Evolutionary conservation across 2,113 vertebrate species (phyloP).

Genomic region (Aramus guarauna): DNA sequence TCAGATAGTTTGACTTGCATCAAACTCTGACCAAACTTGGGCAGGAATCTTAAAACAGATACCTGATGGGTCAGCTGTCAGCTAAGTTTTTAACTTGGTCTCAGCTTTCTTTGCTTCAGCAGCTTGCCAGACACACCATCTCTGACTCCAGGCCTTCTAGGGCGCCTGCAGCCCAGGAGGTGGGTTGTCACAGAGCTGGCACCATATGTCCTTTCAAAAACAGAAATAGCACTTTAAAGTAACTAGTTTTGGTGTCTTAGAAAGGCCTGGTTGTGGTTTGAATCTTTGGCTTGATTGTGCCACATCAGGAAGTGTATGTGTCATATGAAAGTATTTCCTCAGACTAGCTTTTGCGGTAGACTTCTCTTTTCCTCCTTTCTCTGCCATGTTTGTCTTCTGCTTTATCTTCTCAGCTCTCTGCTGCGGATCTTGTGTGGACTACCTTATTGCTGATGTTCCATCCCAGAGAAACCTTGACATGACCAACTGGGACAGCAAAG

Average conservation of each 20-base stretch:
- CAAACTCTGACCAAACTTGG: background rate
- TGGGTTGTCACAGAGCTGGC: background rate
- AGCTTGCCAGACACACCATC: background rate
- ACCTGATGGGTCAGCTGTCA: background rate
- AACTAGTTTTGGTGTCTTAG: background rate
- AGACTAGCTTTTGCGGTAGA: background rate
- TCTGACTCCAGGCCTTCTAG: background rate
- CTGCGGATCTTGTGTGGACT: background rate
- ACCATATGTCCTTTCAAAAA: background rate
- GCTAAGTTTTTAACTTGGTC: background rate
- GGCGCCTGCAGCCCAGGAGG: background rate
- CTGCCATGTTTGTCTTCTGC: background rate
- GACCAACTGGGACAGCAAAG: background rate
- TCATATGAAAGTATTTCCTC: background rate
- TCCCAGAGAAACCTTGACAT: background rate
- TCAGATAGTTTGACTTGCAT: accelerated
- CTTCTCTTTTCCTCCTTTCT: background rate
- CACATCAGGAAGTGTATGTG: background rate
- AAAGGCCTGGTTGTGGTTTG: background rate
- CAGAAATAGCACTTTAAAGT: background rate
- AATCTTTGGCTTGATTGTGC: background rate
- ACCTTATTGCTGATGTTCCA: background rate
- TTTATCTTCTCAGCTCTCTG: background rate
- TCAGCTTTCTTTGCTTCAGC: background rate
- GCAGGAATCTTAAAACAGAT: background rate